Conservation (phyloP, 2,113 vertebrate species). For the Phrynosoma blainvillii region DNA sequence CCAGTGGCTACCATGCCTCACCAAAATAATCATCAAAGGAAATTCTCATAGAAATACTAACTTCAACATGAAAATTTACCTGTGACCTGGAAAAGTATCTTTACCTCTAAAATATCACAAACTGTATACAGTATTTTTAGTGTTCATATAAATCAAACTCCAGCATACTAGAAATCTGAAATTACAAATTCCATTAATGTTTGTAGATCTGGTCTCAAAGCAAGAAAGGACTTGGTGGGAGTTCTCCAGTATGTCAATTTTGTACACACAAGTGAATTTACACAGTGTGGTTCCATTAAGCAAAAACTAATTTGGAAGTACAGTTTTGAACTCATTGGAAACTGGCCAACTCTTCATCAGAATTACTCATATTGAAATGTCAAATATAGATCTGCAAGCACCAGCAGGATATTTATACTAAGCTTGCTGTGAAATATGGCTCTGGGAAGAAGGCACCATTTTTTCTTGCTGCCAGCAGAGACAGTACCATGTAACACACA, state of each 20-base stretch:
- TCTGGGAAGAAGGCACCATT: not conserved
- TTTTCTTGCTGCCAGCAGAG: not conserved
- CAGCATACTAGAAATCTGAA: not conserved
- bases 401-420: not conserved
- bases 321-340: not conserved
- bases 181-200: not conserved
- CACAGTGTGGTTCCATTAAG: not conserved
- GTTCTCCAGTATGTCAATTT: not conserved
- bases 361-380: not conserved
- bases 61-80: not conserved
- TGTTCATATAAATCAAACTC: not conserved
- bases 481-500: not conserved
- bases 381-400: not conserved
- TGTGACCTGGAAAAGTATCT: not conserved
- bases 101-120: not conserved
- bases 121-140: not conserved
- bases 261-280: not conserved
- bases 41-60: conserved; percentile 1
- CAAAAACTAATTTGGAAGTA: not conserved
- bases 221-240: not conserved
- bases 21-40: not conserved
- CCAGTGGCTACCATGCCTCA: not conserved
- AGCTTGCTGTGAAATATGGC: not conserved
- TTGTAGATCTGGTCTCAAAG: not conserved
- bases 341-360: not conserved